These are phyloP conservation scores for Psilanteris sp. DNA, from an alignment of 1,140 invertebrate genomes.

Conservation along the genomic window DNA sequence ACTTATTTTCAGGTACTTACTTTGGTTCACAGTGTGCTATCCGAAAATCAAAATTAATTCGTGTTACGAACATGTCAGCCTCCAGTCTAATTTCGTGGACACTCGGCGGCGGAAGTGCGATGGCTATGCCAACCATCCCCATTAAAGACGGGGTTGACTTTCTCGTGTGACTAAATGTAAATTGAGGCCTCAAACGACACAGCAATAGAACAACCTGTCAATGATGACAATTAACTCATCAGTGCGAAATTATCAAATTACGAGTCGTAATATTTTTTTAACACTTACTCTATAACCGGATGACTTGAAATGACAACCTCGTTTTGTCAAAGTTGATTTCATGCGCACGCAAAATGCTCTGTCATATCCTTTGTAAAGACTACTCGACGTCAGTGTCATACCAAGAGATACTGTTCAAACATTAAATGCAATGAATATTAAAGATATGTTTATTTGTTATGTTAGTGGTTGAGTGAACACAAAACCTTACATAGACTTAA, in stretches of 20 bases:
- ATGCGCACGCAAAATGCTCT: constrained; percentile 97
- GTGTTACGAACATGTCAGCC: constrained; percentile 97
- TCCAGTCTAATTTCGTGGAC: constrained; percentile 98
- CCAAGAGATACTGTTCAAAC: constrained; percentile 87
- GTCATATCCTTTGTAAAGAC: constrained; percentile 90
- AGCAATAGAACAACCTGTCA: constrained; percentile 94
- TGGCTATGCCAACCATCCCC: constrained; percentile 96
- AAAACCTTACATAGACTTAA: constrained; percentile 31
- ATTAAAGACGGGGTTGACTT: constrained; percentile 90
- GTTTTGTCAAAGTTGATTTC: constrained; percentile 98
- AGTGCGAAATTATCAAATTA: too few relatives aligned
- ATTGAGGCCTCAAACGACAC: constrained; percentile 93
- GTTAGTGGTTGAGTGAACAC: constrained; percentile 31
- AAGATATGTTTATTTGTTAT: constrained; percentile 22
- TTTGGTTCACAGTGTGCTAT: constrained; percentile 98
- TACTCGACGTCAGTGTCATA: constrained; percentile 88
- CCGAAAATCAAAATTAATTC: constrained; percentile 96
- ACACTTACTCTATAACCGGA: constrained; percentile 96
- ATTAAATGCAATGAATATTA: constrained; percentile 36
- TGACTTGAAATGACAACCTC: constrained; percentile 98
- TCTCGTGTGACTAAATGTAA: constrained; percentile 92
- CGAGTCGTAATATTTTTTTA: background rate
- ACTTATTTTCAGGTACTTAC: constrained; percentile 81
- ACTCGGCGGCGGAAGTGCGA: constrained; percentile 96
- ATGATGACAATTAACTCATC: constrained; percentile 43